Evolutionary conservation across 2,797 vertebrate genomes (phyloP).

Genomic region (Echeneis naucrates): DNA sequence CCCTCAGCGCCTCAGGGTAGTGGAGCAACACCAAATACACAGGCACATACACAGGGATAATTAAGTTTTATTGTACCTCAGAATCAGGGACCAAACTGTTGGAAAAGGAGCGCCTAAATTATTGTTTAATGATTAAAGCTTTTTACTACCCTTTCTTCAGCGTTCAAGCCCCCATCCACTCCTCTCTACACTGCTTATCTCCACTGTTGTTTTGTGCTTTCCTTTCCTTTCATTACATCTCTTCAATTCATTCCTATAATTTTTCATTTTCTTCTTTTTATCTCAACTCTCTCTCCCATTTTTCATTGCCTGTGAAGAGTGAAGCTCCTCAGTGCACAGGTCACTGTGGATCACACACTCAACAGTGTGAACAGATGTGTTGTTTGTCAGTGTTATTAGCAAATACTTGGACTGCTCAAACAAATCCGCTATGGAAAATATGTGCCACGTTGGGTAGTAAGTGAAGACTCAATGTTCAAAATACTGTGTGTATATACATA

Average conservation of each 20-base stretch:
- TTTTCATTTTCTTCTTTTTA: not conserved
- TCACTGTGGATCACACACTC: conserved; percentile 1
- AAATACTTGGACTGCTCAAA: not conserved
- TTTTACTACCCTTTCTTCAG: conserved; percentile 35
- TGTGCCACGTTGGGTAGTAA: too few relatives aligned
- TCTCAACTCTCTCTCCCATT: not conserved
- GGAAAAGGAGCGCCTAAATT: conserved; percentile 56
- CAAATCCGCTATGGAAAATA: not conserved
- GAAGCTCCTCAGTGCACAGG: not conserved
- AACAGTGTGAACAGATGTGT: not conserved
- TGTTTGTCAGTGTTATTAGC: not conserved
- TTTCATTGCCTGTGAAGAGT: conserved; percentile 5
- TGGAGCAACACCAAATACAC: conserved; percentile 43
- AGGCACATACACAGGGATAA: conserved; percentile 45
- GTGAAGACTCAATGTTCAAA: not conserved
- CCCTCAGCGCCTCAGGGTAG: conserved; percentile 40
- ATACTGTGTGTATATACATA: not conserved
- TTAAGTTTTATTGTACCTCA: conserved; percentile 59
- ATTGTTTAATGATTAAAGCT: conserved; percentile 53
- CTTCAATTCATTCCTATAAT: not conserved
- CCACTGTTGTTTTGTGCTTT: not conserved
- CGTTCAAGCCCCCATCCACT: not conserved
- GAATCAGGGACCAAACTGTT: conserved; percentile 50
- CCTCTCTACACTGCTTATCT: not conserved
- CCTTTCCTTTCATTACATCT: not conserved